These are phyloP conservation scores for Atlantisia rogersi DNA, from an alignment of 2,113 vertebrate genomes.

Conservation along the genomic window DNA sequence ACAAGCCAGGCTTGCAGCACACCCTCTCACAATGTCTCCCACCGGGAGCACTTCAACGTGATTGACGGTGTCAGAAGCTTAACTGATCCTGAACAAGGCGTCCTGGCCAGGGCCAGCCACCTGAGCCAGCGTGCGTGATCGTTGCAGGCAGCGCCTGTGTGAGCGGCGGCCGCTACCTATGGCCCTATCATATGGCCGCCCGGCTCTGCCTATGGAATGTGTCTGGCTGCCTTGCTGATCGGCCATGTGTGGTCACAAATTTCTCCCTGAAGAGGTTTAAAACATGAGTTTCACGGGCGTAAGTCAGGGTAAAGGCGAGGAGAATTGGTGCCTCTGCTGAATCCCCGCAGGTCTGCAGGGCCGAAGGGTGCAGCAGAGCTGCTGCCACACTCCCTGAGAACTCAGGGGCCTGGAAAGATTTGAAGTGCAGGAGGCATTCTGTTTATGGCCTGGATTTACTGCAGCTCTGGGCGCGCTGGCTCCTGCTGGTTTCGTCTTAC, in stretches of 20 bases:
- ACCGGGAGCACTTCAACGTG: background rate
- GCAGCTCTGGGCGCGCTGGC: background rate
- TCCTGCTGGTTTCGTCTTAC: constrained; percentile 7
- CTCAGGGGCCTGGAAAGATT: background rate
- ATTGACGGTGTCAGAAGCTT: constrained; percentile 38
- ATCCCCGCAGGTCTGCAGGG: background rate
- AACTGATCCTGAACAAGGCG: constrained; percentile 28
- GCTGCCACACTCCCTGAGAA: background rate
- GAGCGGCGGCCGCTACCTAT: background rate
- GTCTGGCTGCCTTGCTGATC: background rate
- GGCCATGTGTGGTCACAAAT: rapidly evolving
- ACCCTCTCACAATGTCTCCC: background rate
- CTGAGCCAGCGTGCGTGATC: background rate
- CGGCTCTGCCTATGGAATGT: background rate
- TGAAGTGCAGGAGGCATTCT: background rate
- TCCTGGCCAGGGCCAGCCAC: background rate
- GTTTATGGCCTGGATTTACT: constrained; percentile 38
- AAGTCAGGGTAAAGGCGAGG: background rate
- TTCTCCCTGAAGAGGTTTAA: background rate
- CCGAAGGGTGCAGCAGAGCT: background rate
- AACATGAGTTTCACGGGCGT: rapidly evolving
- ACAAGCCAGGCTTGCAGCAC: background rate
- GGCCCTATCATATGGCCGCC: background rate
- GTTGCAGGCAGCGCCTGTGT: background rate
- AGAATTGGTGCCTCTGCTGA: background rate